phyloP scores from a whole-genome alignment of 2,797 vertebrate species.

The Chelmon rostratus region DNA sequence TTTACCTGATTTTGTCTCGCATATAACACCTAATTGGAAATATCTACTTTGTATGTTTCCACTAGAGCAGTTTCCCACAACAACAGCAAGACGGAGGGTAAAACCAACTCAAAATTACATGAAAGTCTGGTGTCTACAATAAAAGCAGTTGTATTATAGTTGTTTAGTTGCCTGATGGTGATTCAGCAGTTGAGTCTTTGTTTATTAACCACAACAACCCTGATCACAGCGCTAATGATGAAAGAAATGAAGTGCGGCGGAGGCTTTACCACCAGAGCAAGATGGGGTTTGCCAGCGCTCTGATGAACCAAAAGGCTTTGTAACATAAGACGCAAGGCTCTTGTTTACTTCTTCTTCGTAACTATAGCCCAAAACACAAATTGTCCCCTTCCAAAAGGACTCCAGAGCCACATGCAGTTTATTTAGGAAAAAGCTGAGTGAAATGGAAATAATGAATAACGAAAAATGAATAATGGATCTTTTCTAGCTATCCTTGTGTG shows the following conservation, averaged over 20 bases:
- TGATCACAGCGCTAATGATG: conserved; percentile 48
- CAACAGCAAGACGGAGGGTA: not conserved
- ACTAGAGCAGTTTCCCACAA: conserved; percentile 15
- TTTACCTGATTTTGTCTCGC: not conserved
- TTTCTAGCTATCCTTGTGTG: conserved; percentile 26
- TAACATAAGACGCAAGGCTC: conserved; percentile 43
- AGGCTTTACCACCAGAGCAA: conserved; percentile 28
- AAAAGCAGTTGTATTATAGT: conserved; percentile 17
- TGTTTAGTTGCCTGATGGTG: conserved; percentile 21
- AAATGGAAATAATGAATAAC: conserved; percentile 13
- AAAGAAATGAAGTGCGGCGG: conserved; percentile 30
- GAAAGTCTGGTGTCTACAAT: not conserved
- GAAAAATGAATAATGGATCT: conserved; percentile 13
- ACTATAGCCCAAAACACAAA: conserved; percentile 46
- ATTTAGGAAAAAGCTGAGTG: conserved; percentile 37
- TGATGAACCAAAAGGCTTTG: conserved; percentile 52
- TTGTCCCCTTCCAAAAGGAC: conserved; percentile 33
- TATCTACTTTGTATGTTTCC: conserved; percentile 25
- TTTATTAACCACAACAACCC: conserved; percentile 49
- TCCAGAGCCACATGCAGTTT: conserved; percentile 50
- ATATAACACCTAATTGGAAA: conserved; percentile 20
- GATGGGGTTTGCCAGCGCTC: conserved; percentile 28
- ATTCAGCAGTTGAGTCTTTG: conserved; percentile 30
- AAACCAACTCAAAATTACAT: conserved; percentile 9
- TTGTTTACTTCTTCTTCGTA: conserved; percentile 49